Base-by-base conservation (phyloP, 1,140 invertebrate species). In the Hylyphantes graminicola region DNA sequence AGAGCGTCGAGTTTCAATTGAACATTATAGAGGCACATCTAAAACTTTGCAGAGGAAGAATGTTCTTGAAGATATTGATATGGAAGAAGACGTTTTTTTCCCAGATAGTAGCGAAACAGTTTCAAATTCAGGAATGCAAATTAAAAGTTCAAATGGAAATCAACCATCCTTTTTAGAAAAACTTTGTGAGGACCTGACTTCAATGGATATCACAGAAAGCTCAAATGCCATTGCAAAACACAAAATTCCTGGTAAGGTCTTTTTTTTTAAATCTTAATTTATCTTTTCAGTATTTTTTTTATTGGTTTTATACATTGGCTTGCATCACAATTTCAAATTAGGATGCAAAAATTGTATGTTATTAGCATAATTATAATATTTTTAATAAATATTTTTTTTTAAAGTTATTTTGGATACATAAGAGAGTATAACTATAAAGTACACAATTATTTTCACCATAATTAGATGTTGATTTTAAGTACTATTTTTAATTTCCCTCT, bases 231-330 rank as follows among this genome's bases (percentile, higher is more conserved):
- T 53, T 35, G 35, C 5, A 35, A 35, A 35, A 35, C 35, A 35
- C 35, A 76, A 8, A 9, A 76, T 76, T 51, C 59, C 74, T n/a
- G 59, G 74, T 76, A 76, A 19, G n/a, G n/a, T n/a, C 15, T 51
- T 51, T 51, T 8, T 70, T n/a, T 70, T 2, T 0, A 17, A 13
- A 50, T 35, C 5, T 35, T 35, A 35, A 35, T 35, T 35, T 35
- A 35, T 35, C 35, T 35, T 35, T 35, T 35, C 5, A 35, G 5
- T n/a, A n/a, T n/a, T n/a, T n/a, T n/a, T n/a, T n/a, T n/a, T n/a
- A n/a, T n/a, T n/a, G n/a, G 35, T 5, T 35, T 35, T 35, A 2
- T 35, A 35, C 35, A 35, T 35, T 35, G 35, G 35, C 35, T 2
- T 35, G 35, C 35, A 2, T 35, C 35, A 35, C 35, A 35, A 35